Base-by-base conservation (phyloP, 1,140 invertebrate genomes). In the Frieseomelitta varia region DNA sequence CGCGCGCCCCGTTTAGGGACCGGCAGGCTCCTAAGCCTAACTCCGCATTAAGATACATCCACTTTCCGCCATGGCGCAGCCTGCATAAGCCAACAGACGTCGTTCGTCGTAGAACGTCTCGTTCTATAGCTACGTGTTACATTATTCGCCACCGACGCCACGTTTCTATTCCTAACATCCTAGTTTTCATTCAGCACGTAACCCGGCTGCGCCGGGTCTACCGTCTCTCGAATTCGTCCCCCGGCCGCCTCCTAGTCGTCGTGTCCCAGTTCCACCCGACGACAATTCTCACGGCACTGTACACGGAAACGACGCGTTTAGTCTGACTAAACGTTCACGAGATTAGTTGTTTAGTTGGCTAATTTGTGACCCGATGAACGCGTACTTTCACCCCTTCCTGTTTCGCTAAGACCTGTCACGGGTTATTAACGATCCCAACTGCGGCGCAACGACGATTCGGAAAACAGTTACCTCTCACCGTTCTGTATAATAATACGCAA, bases 121-220 rank as follows among this genome's bases (percentile, higher is more conserved):
- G 19, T 19, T 47, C 68, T n/a, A 63, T 58, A 39, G 6, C 39
- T 55, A 15, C 12, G 65, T 61, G 68, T 72, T 65, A 79, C 47
- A 65, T 79, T 79, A 84, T 72, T 84, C 76, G 68, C 3, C 21
- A 69, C 3, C 58, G n/a, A 61, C 58, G 4, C 47, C 76, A 65
- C 68, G 56, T 72, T 84, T 30, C 68, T 56, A 72, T 71, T 47
- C 47, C 81, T 30, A 68, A 72, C 67, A 55, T 51, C 39, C 56
- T 69, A 73, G 47, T 53, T 79, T 79, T 79, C 82, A 79, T 84
- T 84, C 82, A 47, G 27, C 68, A 21, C 55, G 76, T 73, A 79
- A 72, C 68, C 55, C 27, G 8, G 39, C n/a, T 19, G n/a, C 15
- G 56, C 27, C 30, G 17, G 30, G 63, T 53, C 72, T 75, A 39